Evolutionary conservation across 2,888 invertebrate genomes (phyloP).

Genomic region (Drosophila subsilvestris): DNA sequence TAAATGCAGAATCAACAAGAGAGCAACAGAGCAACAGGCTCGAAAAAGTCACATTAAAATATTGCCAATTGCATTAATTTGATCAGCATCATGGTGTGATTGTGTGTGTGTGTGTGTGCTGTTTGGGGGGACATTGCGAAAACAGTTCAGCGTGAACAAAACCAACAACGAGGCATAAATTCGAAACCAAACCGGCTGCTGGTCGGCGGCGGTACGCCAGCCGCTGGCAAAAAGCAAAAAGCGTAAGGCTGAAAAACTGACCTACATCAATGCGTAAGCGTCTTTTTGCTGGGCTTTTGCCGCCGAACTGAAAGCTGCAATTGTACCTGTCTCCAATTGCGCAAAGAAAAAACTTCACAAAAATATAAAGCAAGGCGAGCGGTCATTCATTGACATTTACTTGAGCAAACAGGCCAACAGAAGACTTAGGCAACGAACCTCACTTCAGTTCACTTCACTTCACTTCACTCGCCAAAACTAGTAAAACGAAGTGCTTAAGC

Average conservation of each 20-base stretch:
- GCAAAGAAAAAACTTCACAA: constrained; percentile 49
- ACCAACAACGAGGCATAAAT: constrained; percentile 36
- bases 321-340: constrained; percentile 68
- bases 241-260: constrained; percentile 63
- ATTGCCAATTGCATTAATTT: constrained; percentile 67
- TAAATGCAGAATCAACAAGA: constrained; percentile 52
- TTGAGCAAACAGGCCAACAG: constrained; percentile 65
- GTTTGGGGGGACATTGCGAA: constrained; percentile 60
- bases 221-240: constrained; percentile 64
- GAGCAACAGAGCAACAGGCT: constrained; percentile 11
- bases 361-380: constrained; percentile 19
- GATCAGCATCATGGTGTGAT: constrained; percentile 36
- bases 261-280: constrained; percentile 75
- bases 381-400: constrained; percentile 58
- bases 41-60: constrained; percentile 26
- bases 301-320: constrained; percentile 55
- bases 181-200: constrained; percentile 67
- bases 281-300: constrained; percentile 55
- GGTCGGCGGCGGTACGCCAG: constrained; percentile 28
- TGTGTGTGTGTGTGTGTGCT: constrained; percentile 17
- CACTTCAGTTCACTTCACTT: constrained; percentile 48
- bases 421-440: constrained; percentile 74
- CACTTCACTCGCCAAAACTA: constrained; percentile 22
- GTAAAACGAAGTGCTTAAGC: constrained; percentile 9
- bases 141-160: constrained; percentile 50